Percentiles rank a stretch among this genome's conserved stretches.
phyloP scores from a whole-genome alignment of 2,888 invertebrate genomes.

The Phengaris alcon region DNA sequence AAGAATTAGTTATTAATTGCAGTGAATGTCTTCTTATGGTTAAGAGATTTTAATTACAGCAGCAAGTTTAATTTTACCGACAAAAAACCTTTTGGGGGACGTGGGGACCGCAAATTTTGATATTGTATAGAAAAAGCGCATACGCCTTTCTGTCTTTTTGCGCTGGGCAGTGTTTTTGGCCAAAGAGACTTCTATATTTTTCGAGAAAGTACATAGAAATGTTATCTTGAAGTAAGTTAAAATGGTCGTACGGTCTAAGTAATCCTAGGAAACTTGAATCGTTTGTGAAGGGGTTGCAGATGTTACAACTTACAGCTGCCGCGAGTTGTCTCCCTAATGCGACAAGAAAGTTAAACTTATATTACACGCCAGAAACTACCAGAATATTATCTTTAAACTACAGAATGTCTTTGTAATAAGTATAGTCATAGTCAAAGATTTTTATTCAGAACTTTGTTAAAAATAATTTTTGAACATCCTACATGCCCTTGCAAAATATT shows the following conservation, averaged over 20 bases:
- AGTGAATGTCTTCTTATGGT: no score
- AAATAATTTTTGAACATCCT: no score
- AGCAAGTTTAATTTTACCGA: no score
- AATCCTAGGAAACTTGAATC: constrained; percentile 8
- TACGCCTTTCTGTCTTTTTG: no score
- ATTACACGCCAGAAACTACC: constrained; percentile 42
- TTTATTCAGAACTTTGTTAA: neutral
- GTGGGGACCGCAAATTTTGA: no score
- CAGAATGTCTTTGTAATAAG: neutral
- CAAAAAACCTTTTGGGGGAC: no score
- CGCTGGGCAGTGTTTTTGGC: neutral
- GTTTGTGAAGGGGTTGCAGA: constrained; percentile 41
- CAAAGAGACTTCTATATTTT: neutral
- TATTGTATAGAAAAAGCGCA: no score
- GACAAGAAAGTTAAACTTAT: constrained; percentile 46
- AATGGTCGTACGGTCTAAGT: neutral
- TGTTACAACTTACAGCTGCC: constrained; percentile 37
- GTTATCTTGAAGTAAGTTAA: neutral
- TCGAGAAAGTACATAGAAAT: neutral
- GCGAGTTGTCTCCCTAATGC: constrained; percentile 45
- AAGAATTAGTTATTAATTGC: no score
- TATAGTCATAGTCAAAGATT: neutral
- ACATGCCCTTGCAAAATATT: no score
- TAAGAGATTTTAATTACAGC: no score
- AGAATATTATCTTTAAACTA: neutral